Evolutionary conservation across 2,888 invertebrate genomes (phyloP).

Genomic region (Aleiodes leptofemur): DNA sequence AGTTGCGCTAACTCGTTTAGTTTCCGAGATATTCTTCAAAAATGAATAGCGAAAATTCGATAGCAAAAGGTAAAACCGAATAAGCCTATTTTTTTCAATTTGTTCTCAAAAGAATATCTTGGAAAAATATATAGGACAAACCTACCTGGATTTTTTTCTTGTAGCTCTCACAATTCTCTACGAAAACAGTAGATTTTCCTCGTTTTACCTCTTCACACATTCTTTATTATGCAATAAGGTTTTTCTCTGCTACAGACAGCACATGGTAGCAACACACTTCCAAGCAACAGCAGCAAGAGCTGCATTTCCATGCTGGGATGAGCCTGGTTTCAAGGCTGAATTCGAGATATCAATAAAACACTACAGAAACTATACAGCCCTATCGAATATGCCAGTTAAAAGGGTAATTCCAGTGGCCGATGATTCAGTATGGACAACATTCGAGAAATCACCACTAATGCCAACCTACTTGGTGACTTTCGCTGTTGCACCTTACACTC

Average conservation of each 20-base stretch:
- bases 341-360: conserved; percentile 81
- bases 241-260: conserved; percentile 71
- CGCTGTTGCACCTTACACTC: conserved; percentile 77
- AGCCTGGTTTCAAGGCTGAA: conserved; percentile 82
- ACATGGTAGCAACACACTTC: conserved; percentile 82
- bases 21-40: too few relatives aligned
- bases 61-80: too few relatives aligned
- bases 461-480: conserved; percentile 80
- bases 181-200: too few relatives aligned
- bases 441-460: conserved; percentile 58
- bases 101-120: too few relatives aligned
- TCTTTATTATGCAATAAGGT: too few relatives aligned
- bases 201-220: too few relatives aligned
- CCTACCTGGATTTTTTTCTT: too few relatives aligned
- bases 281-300: conserved; percentile 81
- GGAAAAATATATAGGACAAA: too few relatives aligned
- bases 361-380: conserved; percentile 71
- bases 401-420: conserved; percentile 30
- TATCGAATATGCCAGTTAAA: conserved; percentile 69
- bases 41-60: too few relatives aligned
- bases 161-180: too few relatives aligned
- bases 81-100: too few relatives aligned
- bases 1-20: too few relatives aligned
- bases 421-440: conserved; percentile 51
- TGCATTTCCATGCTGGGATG: conserved; percentile 87